Evolutionary conservation across 2,113 vertebrate genomes (phyloP).

Genomic region (Anoura caudifer): DNA sequence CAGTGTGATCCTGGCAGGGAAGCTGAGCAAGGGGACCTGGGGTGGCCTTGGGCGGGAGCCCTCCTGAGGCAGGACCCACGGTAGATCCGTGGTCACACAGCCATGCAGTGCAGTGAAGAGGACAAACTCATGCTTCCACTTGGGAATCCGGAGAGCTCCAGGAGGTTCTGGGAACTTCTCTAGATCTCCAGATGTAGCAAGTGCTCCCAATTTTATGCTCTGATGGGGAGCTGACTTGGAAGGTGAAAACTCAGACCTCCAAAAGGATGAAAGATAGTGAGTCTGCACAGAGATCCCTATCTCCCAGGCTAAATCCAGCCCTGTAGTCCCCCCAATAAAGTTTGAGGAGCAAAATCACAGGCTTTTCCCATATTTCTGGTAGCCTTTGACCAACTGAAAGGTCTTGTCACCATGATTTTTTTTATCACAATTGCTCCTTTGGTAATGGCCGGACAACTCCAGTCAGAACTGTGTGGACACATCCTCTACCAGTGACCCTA

Average conservation of each 20-base stretch:
- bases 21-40: not conserved
- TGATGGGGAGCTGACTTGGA: not conserved
- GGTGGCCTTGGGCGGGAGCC: not conserved
- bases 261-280: not conserved
- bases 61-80: not conserved
- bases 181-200: not conserved
- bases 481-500: not conserved
- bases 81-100: not conserved
- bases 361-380: not conserved
- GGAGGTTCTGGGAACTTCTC: not conserved
- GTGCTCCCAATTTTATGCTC: not conserved
- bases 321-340: not conserved
- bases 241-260: slow-evolving; percentile 4
- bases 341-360: not conserved
- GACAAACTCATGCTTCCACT: not conserved
- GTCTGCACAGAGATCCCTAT: not conserved
- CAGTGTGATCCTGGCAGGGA: not conserved
- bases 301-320: not conserved
- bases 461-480: not conserved
- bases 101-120: not conserved
- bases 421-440: not conserved
- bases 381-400: not conserved
- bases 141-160: not conserved
- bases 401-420: not conserved
- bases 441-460: not conserved